phyloP scores from a whole-genome alignment of 2,113 vertebrate species.

The Malurus elegans region DNA sequence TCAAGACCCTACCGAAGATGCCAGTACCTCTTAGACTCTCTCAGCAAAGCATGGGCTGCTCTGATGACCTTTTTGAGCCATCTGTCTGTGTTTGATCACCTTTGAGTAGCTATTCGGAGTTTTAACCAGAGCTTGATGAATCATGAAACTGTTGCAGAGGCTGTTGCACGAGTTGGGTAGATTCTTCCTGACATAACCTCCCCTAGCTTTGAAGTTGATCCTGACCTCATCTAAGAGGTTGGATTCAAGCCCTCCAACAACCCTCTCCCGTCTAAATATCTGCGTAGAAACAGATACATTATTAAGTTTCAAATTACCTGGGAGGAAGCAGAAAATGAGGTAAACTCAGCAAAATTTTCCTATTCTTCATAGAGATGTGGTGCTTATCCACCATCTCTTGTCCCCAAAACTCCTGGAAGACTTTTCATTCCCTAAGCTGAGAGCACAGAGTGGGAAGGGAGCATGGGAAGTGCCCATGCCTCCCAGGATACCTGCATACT shows the following conservation, averaged over 20 bases:
- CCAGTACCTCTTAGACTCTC: neutral
- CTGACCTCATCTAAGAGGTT: neutral
- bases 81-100: neutral
- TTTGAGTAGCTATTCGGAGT: neutral
- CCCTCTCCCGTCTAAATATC: neutral
- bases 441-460: neutral
- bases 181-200: neutral
- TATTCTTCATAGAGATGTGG: neutral
- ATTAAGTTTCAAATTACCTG: neutral
- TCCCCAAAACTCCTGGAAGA: neutral
- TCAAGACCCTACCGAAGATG: neutral
- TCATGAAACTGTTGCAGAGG: neutral
- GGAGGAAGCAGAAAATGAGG: neutral
- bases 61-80: neutral
- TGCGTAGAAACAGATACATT: neutral
- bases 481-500: neutral
- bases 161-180: neutral
- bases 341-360: neutral
- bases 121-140: neutral
- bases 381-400: neutral
- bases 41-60: neutral
- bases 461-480: accelerated
- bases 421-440: neutral
- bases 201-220: neutral
- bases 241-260: neutral